Evolutionary conservation across 1,140 invertebrate species (phyloP).

Genomic region (Bombus waltoni): DNA sequence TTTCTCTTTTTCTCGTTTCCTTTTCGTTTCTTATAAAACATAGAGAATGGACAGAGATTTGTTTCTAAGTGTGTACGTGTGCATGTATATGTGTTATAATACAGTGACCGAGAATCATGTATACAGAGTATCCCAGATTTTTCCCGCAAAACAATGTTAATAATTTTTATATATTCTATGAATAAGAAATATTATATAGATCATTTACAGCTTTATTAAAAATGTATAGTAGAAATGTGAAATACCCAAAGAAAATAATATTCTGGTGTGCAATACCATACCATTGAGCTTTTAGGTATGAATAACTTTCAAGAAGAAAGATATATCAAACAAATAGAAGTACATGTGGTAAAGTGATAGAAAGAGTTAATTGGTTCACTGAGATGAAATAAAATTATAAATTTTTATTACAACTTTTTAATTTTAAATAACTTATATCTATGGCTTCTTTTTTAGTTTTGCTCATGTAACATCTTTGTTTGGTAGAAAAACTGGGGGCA

Average conservation of each 20-base stretch:
- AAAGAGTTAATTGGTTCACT: not conserved
- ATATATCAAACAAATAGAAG: not conserved
- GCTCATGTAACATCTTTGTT: not conserved
- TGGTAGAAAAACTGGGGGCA: not conserved
- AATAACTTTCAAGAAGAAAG: not conserved
- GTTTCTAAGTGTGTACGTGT: not conserved
- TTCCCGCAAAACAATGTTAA: not conserved
- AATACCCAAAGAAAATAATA: not conserved
- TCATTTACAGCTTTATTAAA: not conserved
- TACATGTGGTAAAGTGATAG: not conserved
- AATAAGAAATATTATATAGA: not conserved
- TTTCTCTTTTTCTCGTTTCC: not conserved
- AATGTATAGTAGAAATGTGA: no score
- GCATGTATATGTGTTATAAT: slow-evolving; percentile 17
- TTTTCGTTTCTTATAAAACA: slow-evolving; percentile 53
- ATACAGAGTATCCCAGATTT: not conserved
- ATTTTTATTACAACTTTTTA: not conserved
- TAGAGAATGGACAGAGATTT: slow-evolving; percentile 58
- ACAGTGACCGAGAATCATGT: slow-evolving; percentile 33
- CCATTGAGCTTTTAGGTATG: not conserved
- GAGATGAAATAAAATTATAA: no score
- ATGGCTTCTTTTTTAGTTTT: not conserved
- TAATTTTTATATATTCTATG: not conserved
- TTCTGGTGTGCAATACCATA: not conserved
- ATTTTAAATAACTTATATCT: not conserved